Evolutionary conservation across 2,888 invertebrate species (phyloP), one percentile per base, ranked within the genome.

Genomic region (Crioceris asparagi): DNA sequence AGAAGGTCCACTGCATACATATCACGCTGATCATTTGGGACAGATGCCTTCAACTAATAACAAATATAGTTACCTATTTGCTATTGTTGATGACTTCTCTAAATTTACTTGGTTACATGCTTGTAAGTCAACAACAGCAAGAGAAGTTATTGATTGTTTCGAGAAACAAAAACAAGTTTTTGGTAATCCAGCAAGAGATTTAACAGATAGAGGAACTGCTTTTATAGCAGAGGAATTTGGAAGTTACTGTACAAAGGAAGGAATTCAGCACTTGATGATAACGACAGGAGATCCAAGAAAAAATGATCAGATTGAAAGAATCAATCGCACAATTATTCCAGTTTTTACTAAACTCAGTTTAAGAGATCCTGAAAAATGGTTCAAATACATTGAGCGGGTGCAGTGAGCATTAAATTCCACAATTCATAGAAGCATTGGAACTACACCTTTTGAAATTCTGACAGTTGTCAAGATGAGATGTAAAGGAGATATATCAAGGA

Each of bases 261-360:
- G 44, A 0, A 61, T 65, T 12, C 37, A 53, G 26, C 57, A 58
- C 36, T 39, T 52, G 1, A 25, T 38, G 3, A 58, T 52, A 27
- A 51, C 51, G 2, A 53, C 46, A 3, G 49, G 60, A 4, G 44
- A 60, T 3, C 57, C 62, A 8, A 36, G 59, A 26, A 53, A 56
- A 7, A 61, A 61, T 36, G 59, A 60, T 1, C 59, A 61, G 38
- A 56, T 55, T 1, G 56, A 60, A 29, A 38, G 57, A n/a, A 41
- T 57, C 8, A 45, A 40, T 17, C 3, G 29, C 6, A 40, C 40
- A 8, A 40, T 45, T 7, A 42, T 42, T 2, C 26, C 39, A 6
- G 42, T 39, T n/a, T 25, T 35, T 4, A 38, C 35, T 2, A 43
- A 43, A 33, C 17, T 44, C 10, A 32, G 29, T 27, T 25, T 35